Conservation (phyloP, 2,797 vertebrate species). For the Sardinella longiceps region DNA sequence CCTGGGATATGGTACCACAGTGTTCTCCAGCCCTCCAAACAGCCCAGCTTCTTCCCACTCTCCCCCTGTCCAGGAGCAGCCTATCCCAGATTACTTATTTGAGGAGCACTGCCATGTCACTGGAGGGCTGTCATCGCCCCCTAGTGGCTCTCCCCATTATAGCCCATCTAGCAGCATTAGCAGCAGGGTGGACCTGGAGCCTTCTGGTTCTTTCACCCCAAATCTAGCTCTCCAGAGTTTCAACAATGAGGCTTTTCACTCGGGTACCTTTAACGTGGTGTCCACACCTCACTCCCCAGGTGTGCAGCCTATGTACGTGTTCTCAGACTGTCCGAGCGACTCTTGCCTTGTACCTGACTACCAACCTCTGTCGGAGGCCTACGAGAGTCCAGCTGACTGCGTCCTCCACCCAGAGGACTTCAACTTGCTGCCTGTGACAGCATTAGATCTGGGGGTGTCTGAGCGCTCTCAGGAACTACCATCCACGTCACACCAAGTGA, state of each 20-base stretch:
- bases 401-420: slow-evolving; percentile 67
- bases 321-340: slow-evolving; percentile 53
- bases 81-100: slow-evolving; percentile 60
- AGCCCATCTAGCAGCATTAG: slow-evolving; percentile 41
- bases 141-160: slow-evolving; percentile 63
- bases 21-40: slow-evolving; percentile 71
- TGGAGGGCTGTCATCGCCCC: slow-evolving; percentile 61
- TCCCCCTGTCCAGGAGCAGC: slow-evolving; percentile 58
- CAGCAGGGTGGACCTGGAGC: slow-evolving; percentile 39
- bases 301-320: slow-evolving; percentile 52
- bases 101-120: slow-evolving; percentile 56
- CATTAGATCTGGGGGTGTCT: slow-evolving; percentile 55
- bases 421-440: slow-evolving; percentile 37
- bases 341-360: slow-evolving; percentile 68
- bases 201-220: slow-evolving; percentile 54
- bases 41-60: slow-evolving; percentile 71
- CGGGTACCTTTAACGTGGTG: slow-evolving; percentile 31
- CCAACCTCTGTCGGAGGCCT: slow-evolving; percentile 49
- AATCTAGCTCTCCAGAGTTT: slow-evolving; percentile 36
- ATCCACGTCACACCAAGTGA: slow-evolving; percentile 33
- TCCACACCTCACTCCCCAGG: slow-evolving; percentile 40
- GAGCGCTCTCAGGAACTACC: slow-evolving; percentile 46
- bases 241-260: slow-evolving; percentile 52
- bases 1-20: slow-evolving; percentile 47
- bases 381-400: slow-evolving; percentile 55